Conservation (phyloP, 1,140 invertebrate genomes). For the Zelostemma sp. region DNA sequence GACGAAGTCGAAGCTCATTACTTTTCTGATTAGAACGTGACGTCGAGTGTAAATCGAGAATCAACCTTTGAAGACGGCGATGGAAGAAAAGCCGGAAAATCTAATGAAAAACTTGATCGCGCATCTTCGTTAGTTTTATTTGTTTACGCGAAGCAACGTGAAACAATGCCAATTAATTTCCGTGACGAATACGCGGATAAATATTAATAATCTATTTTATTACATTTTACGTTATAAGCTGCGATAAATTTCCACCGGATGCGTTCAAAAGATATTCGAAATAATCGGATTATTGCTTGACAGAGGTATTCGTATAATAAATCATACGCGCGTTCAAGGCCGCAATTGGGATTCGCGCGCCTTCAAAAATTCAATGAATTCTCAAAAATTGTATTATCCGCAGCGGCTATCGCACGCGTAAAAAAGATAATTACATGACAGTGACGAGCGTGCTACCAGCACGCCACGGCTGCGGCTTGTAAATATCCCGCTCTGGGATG, state of each 20-base stretch:
- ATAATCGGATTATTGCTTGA: slow-evolving; percentile 9
- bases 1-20: too few relatives aligned
- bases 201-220: neutral
- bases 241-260: slow-evolving; percentile 5
- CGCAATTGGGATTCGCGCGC: neutral
- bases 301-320: neutral
- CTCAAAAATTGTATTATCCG: slow-evolving; percentile 23
- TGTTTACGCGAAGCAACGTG: too few relatives aligned
- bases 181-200: slow-evolving; percentile 18
- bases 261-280: neutral
- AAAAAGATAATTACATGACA: slow-evolving; percentile 23
- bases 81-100: too few relatives aligned
- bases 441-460: slow-evolving; percentile 14
- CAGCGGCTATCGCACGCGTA: slow-evolving; percentile 24
- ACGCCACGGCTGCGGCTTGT: slow-evolving; percentile 45
- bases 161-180: slow-evolving; percentile 3
- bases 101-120: too few relatives aligned
- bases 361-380: neutral
- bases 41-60: too few relatives aligned
- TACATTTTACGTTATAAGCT: slow-evolving; percentile 2
- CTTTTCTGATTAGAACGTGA: too few relatives aligned
- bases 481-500: slow-evolving; percentile 59
- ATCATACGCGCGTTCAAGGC: neutral
- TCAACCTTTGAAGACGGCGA: too few relatives aligned
- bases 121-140: too few relatives aligned